Base-by-base conservation (phyloP, 1,140 invertebrate genomes). In the Bombus vancouverensis region DNA sequence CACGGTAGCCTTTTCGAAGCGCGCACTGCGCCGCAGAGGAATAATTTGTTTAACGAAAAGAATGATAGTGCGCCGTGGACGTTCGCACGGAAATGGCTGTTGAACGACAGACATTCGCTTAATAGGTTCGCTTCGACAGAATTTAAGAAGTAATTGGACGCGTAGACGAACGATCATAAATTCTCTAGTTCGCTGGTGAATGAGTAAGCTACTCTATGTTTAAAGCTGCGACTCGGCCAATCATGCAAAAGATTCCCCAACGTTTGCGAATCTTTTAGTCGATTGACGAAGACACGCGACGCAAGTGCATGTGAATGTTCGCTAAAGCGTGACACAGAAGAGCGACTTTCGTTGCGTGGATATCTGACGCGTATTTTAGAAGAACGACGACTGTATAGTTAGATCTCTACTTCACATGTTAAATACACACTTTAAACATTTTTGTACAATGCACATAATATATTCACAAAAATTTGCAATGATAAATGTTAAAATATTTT, bases 41-140 rank as follows among this genome's bases (percentile, higher is more conserved):
- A 80, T 79, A 72, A 79, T 72, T 53, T 78, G 53, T 71, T 80
- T 65, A 80, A 25, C 32, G 83, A 53, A 65, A 78, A 79, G 66
- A 59, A 79, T 3, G 39, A 79, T 32, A 22, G 8, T 25, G 13
- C 6, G 25, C 37, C 13, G 47, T 47, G 53, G n/a, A 42, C 25
- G 62, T 84, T 84, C 65, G 47, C 82, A 13, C 65, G 65, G 22
- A 59, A 70, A 39, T 32, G 75, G 9, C 57, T n/a, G 22, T 57
- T 25, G 3, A 39, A 25, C 34, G 73, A 70, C n/a, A n/a, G 57
- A 57, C 44, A 9, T 57, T 53, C 13, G 13, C 39, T 78, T 65
- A 44, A 42, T 34, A 42, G 39, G 22, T 28, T 32, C 28, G 15
- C 66, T 5, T 6, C 42, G 42, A 47, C 77, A 44, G 37, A 13